Evolutionary conservation across 2,888 invertebrate genomes (phyloP), one percentile per base, ranked within the genome.

Genomic region (Lasioglossum pauxillum): DNA sequence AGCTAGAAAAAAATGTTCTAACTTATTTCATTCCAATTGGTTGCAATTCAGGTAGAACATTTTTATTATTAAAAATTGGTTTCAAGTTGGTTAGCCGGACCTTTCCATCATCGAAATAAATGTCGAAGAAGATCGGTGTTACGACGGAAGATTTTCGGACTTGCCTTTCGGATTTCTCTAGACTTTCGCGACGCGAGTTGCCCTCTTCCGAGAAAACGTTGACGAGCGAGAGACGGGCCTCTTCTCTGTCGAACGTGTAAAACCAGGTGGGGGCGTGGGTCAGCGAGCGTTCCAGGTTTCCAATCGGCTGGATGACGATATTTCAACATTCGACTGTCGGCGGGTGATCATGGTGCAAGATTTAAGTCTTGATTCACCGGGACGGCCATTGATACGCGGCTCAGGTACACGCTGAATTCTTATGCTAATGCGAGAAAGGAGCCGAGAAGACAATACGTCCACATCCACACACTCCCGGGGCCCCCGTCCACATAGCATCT

Each of bases 401-500:
- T 95, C 95, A 95, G 93, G 95, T 92, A 94, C 95, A 95, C 94
- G 95, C 95, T 95, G 95, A 95, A 95, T 95, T 95, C 95, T 95
- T 95, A 95, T 95, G 95, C 95, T 95, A 95, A 95, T 95, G 93
- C 95, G 95, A 95, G 95, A 95, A 95, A 95, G 95, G 95, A 95
- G 94, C 95, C 93, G 94, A 95, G 95, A 95, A 94, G 94, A 95
- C 94, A 94, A 95, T 94, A 94, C 91, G 85, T 91, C 91, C 89
- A 92, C 92, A 92, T 92, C 92, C 92, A 93, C 92, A 88, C 90
- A 53, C 53, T 10, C 53, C 23, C n/a, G 85, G 74, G 80, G 38
- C 60, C 83, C 80, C 75, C 86, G 85, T 73, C 76, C 81, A 80
- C 71, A 75, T 46, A 76, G 87, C 89, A 89, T 88, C 92, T 92